Evolutionary conservation across 2,888 invertebrate genomes (phyloP), one percentile per base, ranked within the genome.

Genomic region (Leucoma salicis): DNA sequence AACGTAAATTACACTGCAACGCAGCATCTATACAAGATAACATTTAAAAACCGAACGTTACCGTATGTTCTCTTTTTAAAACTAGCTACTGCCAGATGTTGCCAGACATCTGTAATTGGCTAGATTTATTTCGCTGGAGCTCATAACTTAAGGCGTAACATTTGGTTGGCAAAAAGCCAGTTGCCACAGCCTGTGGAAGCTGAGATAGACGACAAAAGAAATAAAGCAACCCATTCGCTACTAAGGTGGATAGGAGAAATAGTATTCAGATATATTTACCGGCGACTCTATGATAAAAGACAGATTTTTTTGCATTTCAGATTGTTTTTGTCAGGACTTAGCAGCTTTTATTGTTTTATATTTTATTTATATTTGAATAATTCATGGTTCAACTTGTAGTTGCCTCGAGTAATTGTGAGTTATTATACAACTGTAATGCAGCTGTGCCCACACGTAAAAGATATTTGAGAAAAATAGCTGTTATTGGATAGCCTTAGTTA

Each of bases 161-260:
- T 40, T 49, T 36, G 35, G 50, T 52, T 80, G 80, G 80, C 79
- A 36, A 48, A 36, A 18, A 42, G 78, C 80, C 80, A 81, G 58
- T 50, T 56, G 44, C 60, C 53, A 43, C 63, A 65, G 72, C 66
- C 78, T 79, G 78, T 63, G 61, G 57, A 63, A 68, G 62, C 57
- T 37, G 40, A 71, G 78, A 82, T 80, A 81, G 60, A 64, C 53
- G 65, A 76, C 72, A 73, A 73, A 78, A 79, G 75, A 72, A 75
- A 74, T 70, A 76, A 71, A 70, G 57, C 59, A 47, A 49, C 36
- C 53, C 53, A 63, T 62, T 59, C 63, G 57, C 36, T 41, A 35
- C 53, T 61, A 60, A 59, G 54, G 35, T 40, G 37, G 24, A 43
- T 36, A 42, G 3, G 13, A 41, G 35, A 21, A 27, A 39, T 39